Evolutionary conservation across 2,113 vertebrate genomes (phyloP), one percentile per base, ranked within the genome.

Genomic region (Cryptomyrus ogoouensis): DNA sequence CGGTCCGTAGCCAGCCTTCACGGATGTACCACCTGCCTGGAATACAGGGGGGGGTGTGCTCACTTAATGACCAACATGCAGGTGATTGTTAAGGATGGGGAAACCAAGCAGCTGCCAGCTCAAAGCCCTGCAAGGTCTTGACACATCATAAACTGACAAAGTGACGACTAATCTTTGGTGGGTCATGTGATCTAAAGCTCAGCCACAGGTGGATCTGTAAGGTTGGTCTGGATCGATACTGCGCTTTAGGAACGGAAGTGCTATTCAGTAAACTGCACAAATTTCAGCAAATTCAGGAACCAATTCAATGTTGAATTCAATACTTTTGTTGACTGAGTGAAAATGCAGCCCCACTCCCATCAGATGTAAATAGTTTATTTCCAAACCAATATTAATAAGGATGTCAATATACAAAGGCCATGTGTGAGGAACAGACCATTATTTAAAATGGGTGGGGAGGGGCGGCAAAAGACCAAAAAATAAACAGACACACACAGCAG

Each of bases 1-100:
- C 94, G 84, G 92, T 92, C 91, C 93, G 94, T 88, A 97, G 95
- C 95, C 96, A 94, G 91, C 96, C 95, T 94, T 95, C 96, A 1
- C 93, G 94, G 93, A 97, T 93, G 92, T 92, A 95, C 93, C 94
- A 94, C 58, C 94, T 93, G 31, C 94, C 96, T 96, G 94, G 80
- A 83, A 89, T 35, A 89, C 77, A 8, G 70, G 52, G 84, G 70
- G 21, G 42, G 70, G 31, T 0, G 35, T 2, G 2, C 17, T 47
- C 21, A 46, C 44, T 84, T n/a, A 35, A 77, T 42, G 74, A 77
- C 74, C 74, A 77, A 15, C 4, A 0, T 39, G 31, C 70, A 77
- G 12, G 70, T 74, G 70, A 35, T 31, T 46, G 44, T 35, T 77
- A 77, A 27, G 58, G 58, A 66, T 27, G 24, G 58, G 58, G 9